Evolutionary conservation across 2,113 vertebrate species (phyloP), one percentile per base, ranked within the genome.

Genomic region (Alligator mississippiensis): DNA sequence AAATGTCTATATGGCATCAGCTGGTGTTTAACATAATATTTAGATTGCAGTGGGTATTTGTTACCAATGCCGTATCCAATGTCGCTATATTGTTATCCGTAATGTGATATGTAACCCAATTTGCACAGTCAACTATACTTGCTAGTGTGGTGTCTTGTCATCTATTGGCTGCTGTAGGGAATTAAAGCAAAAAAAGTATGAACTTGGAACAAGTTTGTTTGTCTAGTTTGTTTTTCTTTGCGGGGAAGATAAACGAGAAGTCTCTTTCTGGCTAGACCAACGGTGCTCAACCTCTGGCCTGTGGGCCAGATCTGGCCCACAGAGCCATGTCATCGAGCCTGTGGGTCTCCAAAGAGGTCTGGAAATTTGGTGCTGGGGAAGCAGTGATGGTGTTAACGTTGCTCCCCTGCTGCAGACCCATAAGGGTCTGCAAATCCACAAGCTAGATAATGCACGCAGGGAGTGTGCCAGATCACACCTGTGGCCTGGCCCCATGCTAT

Each of bases 31-130:
- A 28, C 74, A 83, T 16, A 64, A 30, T 10, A 79, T 79, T 27
- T 54, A 78, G 61, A 72, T 84, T 72, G 74, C 90, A 80, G 1
- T 2, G 25, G 86, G 89, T 77, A 16, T 90, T 82, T 72, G 47
- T 90, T 94, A 88, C 76, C 82, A 19, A 2, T 1, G 25, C 62
- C 78, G 18, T 85, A 86, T 92, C 93, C 85, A 34, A 9, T 86
- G 72, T 92, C 94, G 0, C 47, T 27, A 21, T 1, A 61, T 30
- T n/a, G n/a, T 5, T 34, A 14, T 76, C 21, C 38, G 92, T 72
- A 94, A 95, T 22, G 58, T n/a, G 83, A 95, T 11, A 79, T 2
- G 3, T 60, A 64, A 63, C 11, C 89, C 89, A 72, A 82, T 80
- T 82, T 84, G 58, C 81, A 38, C 81, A 64, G 66, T 5, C 38